Percentiles rank a stretch among this genome's conserved stretches.
Evolutionary conservation across 2,888 invertebrate species (phyloP).

Genomic region (Lepeophtheirus nordmannii): DNA sequence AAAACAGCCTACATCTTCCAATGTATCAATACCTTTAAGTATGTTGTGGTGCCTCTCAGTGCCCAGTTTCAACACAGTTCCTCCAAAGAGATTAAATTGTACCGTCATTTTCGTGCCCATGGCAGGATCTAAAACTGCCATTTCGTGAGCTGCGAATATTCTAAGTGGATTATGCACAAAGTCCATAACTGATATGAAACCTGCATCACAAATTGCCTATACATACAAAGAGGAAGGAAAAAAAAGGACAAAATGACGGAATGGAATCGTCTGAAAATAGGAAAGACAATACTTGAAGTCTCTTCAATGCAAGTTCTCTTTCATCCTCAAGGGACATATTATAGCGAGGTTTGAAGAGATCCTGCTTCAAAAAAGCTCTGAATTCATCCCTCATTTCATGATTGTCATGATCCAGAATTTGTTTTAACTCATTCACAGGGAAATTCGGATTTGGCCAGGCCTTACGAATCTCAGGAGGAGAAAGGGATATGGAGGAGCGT

Average conservation of each 20-base stretch:
- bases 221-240: no score
- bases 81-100: slow-evolving; percentile 33
- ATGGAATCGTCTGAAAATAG: no score
- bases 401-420: slow-evolving; percentile 29
- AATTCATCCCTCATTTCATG: slow-evolving; percentile 29
- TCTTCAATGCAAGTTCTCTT: slow-evolving; percentile 26
- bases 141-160: slow-evolving; percentile 30
- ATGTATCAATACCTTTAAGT: slow-evolving; percentile 31
- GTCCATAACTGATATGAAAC: slow-evolving; percentile 29
- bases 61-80: slow-evolving; percentile 34
- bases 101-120: slow-evolving; percentile 30
- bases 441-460: slow-evolving; percentile 23
- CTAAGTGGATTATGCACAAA: slow-evolving; percentile 29
- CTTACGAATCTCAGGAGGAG: not conserved
- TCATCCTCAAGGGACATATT: slow-evolving; percentile 29
- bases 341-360: slow-evolving; percentile 27
- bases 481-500: not conserved
- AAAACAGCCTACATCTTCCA: slow-evolving; percentile 30
- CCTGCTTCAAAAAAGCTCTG: slow-evolving; percentile 25
- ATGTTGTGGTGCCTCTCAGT: slow-evolving; percentile 33
- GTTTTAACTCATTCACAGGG: slow-evolving; percentile 26
- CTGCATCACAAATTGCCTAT: slow-evolving; percentile 28
- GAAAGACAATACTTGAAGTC: slow-evolving; percentile 6
- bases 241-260: slow-evolving; percentile 27
- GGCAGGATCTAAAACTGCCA: slow-evolving; percentile 29